Evolutionary conservation across 1,140 invertebrate genomes (phyloP).

Genomic region (Plectus sambesii): DNA sequence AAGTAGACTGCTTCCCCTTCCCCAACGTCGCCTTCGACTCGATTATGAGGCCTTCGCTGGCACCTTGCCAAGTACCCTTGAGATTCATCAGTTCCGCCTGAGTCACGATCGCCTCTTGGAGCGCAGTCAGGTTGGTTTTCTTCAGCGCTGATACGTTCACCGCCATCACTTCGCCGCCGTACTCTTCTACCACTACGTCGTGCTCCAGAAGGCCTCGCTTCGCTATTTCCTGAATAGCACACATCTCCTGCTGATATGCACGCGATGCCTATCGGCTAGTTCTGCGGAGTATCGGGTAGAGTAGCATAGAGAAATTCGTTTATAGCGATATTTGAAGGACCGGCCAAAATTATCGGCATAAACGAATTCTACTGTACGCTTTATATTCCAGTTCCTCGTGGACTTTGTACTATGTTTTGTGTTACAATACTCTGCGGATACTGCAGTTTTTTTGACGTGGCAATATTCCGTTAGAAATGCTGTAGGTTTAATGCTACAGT

Average conservation of each 20-base stretch:
- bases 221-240: constrained; percentile 57
- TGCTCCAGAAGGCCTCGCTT: constrained; percentile 61
- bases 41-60: constrained; percentile 75
- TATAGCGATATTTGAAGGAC: too few relatives aligned
- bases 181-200: constrained; percentile 70
- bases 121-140: constrained; percentile 38
- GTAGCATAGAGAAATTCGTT: too few relatives aligned
- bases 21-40: constrained; percentile 58
- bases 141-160: constrained; percentile 77
- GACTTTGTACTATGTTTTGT: background rate
- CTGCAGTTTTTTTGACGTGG: too few relatives aligned
- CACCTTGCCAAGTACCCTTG: constrained; percentile 58
- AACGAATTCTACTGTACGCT: too few relatives aligned
- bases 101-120: constrained; percentile 65
- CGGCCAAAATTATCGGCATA: too few relatives aligned
- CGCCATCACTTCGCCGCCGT: constrained; percentile 81
- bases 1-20: constrained; percentile 68
- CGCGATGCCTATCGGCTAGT: too few relatives aligned
- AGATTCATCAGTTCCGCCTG: constrained; percentile 79
- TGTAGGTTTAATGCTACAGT: too few relatives aligned
- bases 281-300: too few relatives aligned
- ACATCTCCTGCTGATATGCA: too few relatives aligned
- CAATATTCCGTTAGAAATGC: too few relatives aligned
- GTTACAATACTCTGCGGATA: too few relatives aligned
- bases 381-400: constrained; percentile 4